Percentiles rank a stretch among this genome's conserved stretches.
Conservation (phyloP, 2,797 vertebrate genomes). For the Spheniscus humboldti region DNA sequence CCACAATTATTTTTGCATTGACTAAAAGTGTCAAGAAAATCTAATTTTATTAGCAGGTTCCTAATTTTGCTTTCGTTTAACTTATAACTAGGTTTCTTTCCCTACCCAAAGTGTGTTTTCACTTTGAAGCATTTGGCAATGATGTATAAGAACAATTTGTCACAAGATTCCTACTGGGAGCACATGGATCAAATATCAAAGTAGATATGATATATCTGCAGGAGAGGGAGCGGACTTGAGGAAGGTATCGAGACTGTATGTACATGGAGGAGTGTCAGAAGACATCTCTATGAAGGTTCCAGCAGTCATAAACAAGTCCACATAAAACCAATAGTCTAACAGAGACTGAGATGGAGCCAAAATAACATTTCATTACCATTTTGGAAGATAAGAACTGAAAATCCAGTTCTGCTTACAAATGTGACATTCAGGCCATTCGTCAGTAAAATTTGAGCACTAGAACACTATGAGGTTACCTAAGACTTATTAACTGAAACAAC, state of each 20-base stretch:
- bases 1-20: constrained; percentile 85
- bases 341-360: not conserved
- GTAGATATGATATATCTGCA: constrained; percentile 52
- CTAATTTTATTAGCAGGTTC: constrained; percentile 74
- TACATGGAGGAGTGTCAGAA: not conserved
- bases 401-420: not conserved
- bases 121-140: constrained; percentile 51
- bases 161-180: constrained; percentile 44
- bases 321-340: not conserved
- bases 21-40: constrained; percentile 78
- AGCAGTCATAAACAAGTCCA: constrained; percentile 1
- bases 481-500: not conserved
- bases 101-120: constrained; percentile 54
- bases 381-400: not conserved
- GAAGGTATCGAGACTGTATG: not conserved
- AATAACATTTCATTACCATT: not conserved
- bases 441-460: not conserved
- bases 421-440: not conserved
- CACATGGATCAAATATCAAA: constrained; percentile 66
- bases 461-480: not conserved
- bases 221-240: not conserved
- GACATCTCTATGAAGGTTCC: constrained; percentile 53
- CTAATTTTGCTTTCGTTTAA: constrained; percentile 74
- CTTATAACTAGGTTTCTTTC: constrained; percentile 44
- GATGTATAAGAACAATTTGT: constrained; percentile 69